These are phyloP conservation scores for Cephalopholis sonnerati DNA, from an alignment of 2,113 vertebrate species.

Conservation along the genomic window DNA sequence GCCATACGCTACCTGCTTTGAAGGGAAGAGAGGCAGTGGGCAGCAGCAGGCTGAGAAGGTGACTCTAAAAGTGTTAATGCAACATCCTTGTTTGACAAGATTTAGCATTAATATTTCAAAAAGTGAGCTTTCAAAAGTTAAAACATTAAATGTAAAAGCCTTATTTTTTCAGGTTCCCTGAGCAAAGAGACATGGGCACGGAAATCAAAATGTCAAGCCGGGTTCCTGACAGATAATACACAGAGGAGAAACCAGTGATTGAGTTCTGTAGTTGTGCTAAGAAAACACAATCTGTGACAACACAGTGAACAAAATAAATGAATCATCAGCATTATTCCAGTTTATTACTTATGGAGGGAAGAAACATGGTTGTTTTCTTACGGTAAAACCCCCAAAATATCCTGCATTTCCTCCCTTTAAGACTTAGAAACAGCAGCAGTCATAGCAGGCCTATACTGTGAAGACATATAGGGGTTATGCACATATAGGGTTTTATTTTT, in stretches of 20 bases:
- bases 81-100: slow-evolving; percentile 69
- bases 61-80: slow-evolving; percentile 61
- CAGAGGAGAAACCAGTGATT: background rate
- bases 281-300: slow-evolving; percentile 14
- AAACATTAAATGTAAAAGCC: slow-evolving; percentile 57
- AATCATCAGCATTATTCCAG: background rate
- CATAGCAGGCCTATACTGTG: background rate
- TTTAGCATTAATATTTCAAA: slow-evolving; percentile 69
- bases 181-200: slow-evolving; percentile 34
- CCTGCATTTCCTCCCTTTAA: background rate
- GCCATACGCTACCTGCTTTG: background rate
- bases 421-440: background rate
- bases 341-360: background rate
- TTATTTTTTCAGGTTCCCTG: slow-evolving; percentile 36
- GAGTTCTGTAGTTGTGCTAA: slow-evolving; percentile 2
- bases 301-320: background rate
- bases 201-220: slow-evolving; percentile 17
- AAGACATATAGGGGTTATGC: background rate
- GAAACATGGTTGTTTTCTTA: background rate
- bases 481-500: slow-evolving; percentile 4
- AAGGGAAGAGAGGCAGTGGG: background rate
- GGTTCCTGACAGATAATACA: slow-evolving; percentile 25
- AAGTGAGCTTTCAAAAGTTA: slow-evolving; percentile 52
- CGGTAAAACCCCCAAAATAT: background rate
- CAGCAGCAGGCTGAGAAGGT: background rate